Conservation (phyloP, 2,888 invertebrate species). For the Suillia variegata region DNA sequence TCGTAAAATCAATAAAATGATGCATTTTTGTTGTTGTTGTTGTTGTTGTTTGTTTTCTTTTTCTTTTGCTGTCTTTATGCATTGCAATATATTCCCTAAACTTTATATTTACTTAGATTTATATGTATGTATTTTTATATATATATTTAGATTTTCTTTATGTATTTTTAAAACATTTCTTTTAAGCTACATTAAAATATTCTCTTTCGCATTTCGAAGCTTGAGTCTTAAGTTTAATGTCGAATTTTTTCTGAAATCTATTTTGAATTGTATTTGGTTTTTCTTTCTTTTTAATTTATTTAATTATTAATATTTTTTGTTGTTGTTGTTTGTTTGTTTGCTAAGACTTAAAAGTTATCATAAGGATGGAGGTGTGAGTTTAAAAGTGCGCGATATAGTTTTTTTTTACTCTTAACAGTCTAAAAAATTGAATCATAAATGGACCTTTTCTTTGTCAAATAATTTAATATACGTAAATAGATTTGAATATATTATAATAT, state of each 20-base stretch:
- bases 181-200: slow-evolving; percentile 51
- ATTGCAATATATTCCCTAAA: slow-evolving; percentile 3
- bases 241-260: slow-evolving; percentile 9
- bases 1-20: too few species aligned
- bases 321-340: slow-evolving; percentile 20
- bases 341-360: slow-evolving; percentile 43
- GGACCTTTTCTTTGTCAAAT: slow-evolving; percentile 42
- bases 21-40: background rate
- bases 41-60: too few species aligned
- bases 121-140: background rate
- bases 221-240: slow-evolving; percentile 39
- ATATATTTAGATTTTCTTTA: background rate
- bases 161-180: slow-evolving; percentile 25
- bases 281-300: slow-evolving; percentile 22
- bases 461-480: slow-evolving; percentile 33
- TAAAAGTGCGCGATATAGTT: slow-evolving; percentile 34
- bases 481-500: slow-evolving; percentile 17
- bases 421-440: slow-evolving; percentile 49
- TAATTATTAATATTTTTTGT: slow-evolving; percentile 18
- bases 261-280: slow-evolving; percentile 34
- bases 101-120: background rate
- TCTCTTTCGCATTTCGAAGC: slow-evolving; percentile 41
- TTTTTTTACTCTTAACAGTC: slow-evolving; percentile 43
- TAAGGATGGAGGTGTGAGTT: slow-evolving; percentile 46
- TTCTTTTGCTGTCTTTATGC: background rate